Evolutionary conservation across 1,140 invertebrate genomes (phyloP), one percentile per base, ranked within the genome.

Genomic region (Piezodorus guildinii): DNA sequence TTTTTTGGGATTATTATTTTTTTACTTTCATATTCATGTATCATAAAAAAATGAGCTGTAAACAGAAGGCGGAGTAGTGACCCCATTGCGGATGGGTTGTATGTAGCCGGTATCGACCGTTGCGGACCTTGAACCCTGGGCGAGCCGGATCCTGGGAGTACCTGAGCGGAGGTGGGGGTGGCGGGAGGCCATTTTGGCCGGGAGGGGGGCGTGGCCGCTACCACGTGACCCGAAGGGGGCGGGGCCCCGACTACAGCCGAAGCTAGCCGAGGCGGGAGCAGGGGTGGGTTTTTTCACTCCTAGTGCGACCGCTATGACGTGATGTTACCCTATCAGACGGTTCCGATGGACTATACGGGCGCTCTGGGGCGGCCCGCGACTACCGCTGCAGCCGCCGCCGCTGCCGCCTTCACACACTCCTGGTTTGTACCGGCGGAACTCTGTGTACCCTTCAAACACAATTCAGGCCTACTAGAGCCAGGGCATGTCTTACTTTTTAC

Each of bases 391-490:
- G 88, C 90, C 83, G 90, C 90, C 76, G 87, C 85, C 69, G 81
- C 82, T 68, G 79, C 80, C 74, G 75, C 80, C 45, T 91, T 90
- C 80, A 87, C 86, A 73, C 88, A 91, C 82, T 91, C 88, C 78
- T 91, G 88, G 88, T 90, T 91, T 82, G 87, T 90, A 85, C 87
- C 87, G 81, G 85, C 87, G 81, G 87, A 91, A 81, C 83, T 90
- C 76, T 90, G 87, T 85, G 84, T 85, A 73, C 77, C 82, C 85
- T 87, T 86, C 79, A 88, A 85, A 83, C 83, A 84, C 80, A 80
- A 77, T 77, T 78, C 80, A 77, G 85, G 86, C 82, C 85, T 88
- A 80, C 85, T 90, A 79, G 87, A 90, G 83, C 87, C 87, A 83
- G 88, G 88, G 88, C 87, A 89, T 87, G 88, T 86, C 81, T 81